These are phyloP conservation scores for Metacarcinus magister DNA, from an alignment of 2,888 invertebrate species.

Conservation along the genomic window DNA sequence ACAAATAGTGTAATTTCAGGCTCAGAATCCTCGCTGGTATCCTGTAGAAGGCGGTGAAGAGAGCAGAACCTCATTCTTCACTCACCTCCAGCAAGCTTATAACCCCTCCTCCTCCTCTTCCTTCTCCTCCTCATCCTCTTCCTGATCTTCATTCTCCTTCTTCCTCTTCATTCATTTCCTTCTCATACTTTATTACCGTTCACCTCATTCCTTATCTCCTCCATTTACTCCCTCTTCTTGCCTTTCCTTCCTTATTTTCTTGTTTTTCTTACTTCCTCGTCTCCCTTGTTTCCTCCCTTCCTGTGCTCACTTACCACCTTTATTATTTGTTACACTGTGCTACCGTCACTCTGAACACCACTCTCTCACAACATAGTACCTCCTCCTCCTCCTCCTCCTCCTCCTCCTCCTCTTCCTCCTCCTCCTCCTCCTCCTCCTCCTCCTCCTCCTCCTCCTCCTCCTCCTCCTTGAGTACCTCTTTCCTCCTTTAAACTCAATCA, in stretches of 20 bases:
- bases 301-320: too few relatives aligned
- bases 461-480: conserved; percentile 26
- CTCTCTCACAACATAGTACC: background rate
- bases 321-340: background rate
- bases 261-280: background rate
- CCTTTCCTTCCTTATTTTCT: background rate
- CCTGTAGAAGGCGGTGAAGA: background rate
- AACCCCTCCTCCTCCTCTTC: background rate
- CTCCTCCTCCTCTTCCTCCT: background rate
- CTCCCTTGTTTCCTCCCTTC: too few relatives aligned
- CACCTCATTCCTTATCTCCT: background rate
- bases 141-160: background rate
- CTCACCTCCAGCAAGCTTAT: conserved; percentile 35
- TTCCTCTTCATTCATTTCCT: background rate
- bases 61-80: conserved; percentile 38
- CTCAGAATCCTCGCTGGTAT: background rate
- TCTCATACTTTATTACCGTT: background rate
- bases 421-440: background rate
- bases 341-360: background rate
- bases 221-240: background rate
- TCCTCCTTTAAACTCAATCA: conserved; percentile 4
- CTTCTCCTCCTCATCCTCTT: background rate
- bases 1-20: conserved; percentile 57
- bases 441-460: background rate
- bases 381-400: background rate